Conservation (phyloP, 2,888 invertebrate genomes). For the Aspidapion aeneum region DNA sequence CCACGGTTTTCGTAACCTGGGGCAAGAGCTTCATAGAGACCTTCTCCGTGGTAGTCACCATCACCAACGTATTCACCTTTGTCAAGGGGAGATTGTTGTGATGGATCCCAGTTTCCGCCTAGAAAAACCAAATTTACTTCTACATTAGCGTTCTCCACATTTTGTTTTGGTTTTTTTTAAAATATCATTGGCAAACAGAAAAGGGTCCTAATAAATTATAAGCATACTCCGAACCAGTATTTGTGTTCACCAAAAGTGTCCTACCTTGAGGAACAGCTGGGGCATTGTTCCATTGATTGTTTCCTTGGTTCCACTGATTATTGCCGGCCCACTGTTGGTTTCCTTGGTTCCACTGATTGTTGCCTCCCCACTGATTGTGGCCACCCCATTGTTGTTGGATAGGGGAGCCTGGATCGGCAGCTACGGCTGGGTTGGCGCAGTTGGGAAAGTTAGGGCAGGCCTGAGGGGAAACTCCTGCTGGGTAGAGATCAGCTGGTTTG, state of each 20-base stretch:
- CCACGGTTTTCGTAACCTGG: slow-evolving; percentile 32
- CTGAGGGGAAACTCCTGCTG: slow-evolving; percentile 39
- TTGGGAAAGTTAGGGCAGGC: slow-evolving; percentile 41
- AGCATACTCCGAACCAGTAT: neutral
- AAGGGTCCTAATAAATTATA: neutral
- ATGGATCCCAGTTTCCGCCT: slow-evolving; percentile 25
- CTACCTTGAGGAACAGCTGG: neutral
- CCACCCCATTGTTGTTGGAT: slow-evolving; percentile 19
- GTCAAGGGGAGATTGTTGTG: slow-evolving; percentile 37
- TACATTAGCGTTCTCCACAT: too few species aligned
- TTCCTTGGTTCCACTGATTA: neutral
- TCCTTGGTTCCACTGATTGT: neutral
- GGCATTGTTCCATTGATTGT: slow-evolving; percentile 1
- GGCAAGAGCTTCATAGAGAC: slow-evolving; percentile 46
- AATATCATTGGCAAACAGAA: neutral
- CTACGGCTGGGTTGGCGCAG: slow-evolving; percentile 39
- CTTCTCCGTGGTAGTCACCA: slow-evolving; percentile 48
- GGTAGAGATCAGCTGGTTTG: slow-evolving; percentile 37
- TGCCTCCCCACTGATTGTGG: neutral
- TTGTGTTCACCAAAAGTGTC: neutral
- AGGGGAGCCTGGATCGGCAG: slow-evolving; percentile 25
- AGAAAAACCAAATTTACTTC: too few species aligned
- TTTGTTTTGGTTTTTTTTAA: too few species aligned
- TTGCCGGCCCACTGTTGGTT: neutral
- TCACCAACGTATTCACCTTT: slow-evolving; percentile 41